Evolutionary conservation across 2,888 invertebrate genomes (phyloP).

Genomic region (Acronicta alni): DNA sequence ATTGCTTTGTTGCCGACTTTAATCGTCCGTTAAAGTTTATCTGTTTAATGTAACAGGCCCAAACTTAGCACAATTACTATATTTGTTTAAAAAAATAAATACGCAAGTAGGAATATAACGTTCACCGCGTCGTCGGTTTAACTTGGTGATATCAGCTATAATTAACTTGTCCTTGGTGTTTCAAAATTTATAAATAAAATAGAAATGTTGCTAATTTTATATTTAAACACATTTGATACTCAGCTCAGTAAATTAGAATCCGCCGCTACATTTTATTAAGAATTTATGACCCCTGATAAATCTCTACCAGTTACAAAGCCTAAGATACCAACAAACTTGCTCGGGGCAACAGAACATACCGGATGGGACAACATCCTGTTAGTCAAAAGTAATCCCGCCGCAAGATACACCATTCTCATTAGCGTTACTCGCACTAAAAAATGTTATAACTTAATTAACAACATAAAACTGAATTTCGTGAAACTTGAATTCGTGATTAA

Average conservation of each 20-base stretch:
- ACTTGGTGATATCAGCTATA: conserved; percentile 14
- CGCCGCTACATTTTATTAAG: conserved; percentile 11
- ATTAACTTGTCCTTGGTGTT: conserved; percentile 7
- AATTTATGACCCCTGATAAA: conserved; percentile 43
- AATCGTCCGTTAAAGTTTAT: conserved; percentile 12
- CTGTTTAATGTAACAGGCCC: conserved; percentile 9
- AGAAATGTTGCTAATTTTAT: not conserved
- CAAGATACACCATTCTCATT: conserved; percentile 35
- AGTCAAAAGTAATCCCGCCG: conserved; percentile 26
- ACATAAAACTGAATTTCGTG: no score
- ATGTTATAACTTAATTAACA: conserved; percentile 24
- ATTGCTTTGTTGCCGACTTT: conserved; percentile 1
- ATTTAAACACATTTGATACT: conserved; percentile 8
- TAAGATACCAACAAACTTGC: conserved; percentile 27
- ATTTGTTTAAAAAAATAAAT: conserved; percentile 4
- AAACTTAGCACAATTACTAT: conserved; percentile 3
- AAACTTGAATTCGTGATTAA: not conserved
- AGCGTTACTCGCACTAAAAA: conserved; percentile 4
- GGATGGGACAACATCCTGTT: conserved; percentile 53
- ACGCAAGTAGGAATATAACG: not conserved
- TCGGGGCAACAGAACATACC: conserved; percentile 42
- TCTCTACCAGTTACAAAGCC: conserved; percentile 23
- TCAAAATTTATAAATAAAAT: conserved; percentile 8
- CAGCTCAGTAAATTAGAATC: conserved; percentile 13
- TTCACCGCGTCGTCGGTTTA: not conserved